A percentile compares a stretch with the other conserved stretches of the same genome.
phyloP scores from a whole-genome alignment of 2,113 vertebrate species.

The Prietella phreatophila region DNA sequence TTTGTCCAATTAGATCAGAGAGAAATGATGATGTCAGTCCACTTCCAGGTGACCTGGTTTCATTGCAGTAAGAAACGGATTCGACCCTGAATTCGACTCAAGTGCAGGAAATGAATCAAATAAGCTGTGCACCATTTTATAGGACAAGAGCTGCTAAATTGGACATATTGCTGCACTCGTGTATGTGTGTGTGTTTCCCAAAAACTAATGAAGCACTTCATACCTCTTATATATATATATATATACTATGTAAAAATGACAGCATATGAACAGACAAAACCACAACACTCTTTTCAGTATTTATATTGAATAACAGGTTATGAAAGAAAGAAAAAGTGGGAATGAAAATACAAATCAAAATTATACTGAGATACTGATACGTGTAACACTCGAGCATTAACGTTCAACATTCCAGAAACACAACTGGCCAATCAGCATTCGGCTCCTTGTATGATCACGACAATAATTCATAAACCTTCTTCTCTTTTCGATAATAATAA shows the following conservation, averaged over 20 bases:
- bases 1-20: too few relatives aligned
- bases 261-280: background rate
- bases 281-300: background rate
- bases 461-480: background rate
- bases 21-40: too few relatives aligned
- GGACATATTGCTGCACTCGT: background rate
- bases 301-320: background rate
- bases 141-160: too few relatives aligned
- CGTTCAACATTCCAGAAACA: conserved; percentile 9
- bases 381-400: background rate
- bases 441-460: background rate
- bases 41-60: too few relatives aligned
- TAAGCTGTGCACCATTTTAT: too few relatives aligned
- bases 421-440: background rate
- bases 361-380: background rate
- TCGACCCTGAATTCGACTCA: too few relatives aligned
- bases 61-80: too few relatives aligned
- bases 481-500: background rate
- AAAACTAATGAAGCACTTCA: too few relatives aligned
- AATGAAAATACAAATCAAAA: background rate
- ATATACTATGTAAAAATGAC: background rate
- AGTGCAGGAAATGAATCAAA: too few relatives aligned
- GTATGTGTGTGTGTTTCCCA: background rate
- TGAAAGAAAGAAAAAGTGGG: background rate
- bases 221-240: too few relatives aligned